Evolutionary conservation across 2,888 invertebrate genomes (phyloP), one percentile per base, ranked within the genome.

Genomic region (Chorisops tibialis): DNA sequence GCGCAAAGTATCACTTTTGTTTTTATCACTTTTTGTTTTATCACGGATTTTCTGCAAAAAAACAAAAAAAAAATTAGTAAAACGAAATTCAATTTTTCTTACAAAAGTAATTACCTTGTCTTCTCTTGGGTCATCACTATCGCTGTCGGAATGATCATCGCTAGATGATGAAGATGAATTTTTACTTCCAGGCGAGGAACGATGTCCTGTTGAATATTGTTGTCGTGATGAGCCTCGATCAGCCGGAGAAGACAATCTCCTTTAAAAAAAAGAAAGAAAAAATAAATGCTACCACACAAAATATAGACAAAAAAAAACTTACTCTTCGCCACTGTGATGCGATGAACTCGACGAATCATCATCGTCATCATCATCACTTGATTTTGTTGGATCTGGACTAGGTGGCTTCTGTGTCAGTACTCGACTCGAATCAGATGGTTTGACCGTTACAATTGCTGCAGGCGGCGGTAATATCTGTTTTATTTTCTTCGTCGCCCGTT

Each of bases 1-100:
- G 43, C 85, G 79, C 59, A 88, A 74, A 0, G 87, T 87, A 69
- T 83, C 85, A 69, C 81, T 86, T 73, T 88, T 88, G 75, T 87
- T 88, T 70, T 87, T 87, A 73, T 88, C 87, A 78, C 79, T 73
- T 76, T 74, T 72, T 71, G 76, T 74, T 72, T 75, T 78, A 69
- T 74, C 71, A 69, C 69, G 70, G 50, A 70, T 68, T 68, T 71
- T 72, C 71, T 71, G 47, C 39, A 62, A 63, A 52, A 2, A 4
- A n/a, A n/a, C n/a, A n/a, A n/a, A 16, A 12, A 22, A 30, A 19
- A 49, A 30, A n/a, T 16, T 30, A 4, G 22, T 24, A 41, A 37
- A 5, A 4, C 14, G 3, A 9, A 9, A 58, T 24, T 38, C n/a
- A n/a, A n/a, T n/a, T 39, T 4, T 16, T 37, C n/a, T 38, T 18